Percentiles rank a stretch among this genome's conserved stretches.
These are phyloP conservation scores for Percopsis transmontana DNA, from an alignment of 2,113 vertebrate genomes.

Conservation along the genomic window DNA sequence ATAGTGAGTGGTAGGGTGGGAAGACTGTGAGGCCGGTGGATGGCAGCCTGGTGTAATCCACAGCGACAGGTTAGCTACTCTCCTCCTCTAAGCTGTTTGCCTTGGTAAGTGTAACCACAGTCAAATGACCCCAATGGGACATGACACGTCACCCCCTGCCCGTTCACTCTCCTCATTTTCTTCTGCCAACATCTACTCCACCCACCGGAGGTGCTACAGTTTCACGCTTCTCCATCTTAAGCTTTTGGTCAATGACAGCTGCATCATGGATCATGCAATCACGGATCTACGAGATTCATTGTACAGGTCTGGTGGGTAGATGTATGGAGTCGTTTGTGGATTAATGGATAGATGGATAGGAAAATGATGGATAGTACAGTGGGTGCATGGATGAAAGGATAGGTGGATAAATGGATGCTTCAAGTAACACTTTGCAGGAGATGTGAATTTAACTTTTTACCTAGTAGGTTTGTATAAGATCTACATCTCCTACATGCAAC, in stretches of 20 bases:
- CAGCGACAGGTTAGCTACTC: conserved; percentile 71
- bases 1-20: conserved; percentile 46
- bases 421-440: conserved; percentile 40
- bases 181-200: conserved; percentile 6
- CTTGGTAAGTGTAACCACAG: conserved; percentile 66
- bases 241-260: conserved; percentile 5
- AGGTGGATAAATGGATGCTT: conserved; percentile 37
- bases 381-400: conserved; percentile 32
- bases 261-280: conserved; percentile 13
- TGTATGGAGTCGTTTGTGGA: conserved; percentile 31
- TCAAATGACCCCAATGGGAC: conserved; percentile 73
- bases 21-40: conserved; percentile 51
- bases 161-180: conserved; percentile 20
- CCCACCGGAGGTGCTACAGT: conserved; percentile 10
- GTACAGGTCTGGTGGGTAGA: conserved; percentile 18
- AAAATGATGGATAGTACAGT: conserved; percentile 40
- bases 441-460: conserved; percentile 40
- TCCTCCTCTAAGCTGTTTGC: conserved; percentile 66
- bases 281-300: conserved; percentile 16
- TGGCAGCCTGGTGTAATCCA: conserved; percentile 62
- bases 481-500: neutral
- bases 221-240: neutral
- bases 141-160: conserved; percentile 58
- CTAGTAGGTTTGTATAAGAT: neutral
- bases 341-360: conserved; percentile 24